Conservation (phyloP, 2,113 vertebrate genomes). For the Oreochromis aureus region DNA sequence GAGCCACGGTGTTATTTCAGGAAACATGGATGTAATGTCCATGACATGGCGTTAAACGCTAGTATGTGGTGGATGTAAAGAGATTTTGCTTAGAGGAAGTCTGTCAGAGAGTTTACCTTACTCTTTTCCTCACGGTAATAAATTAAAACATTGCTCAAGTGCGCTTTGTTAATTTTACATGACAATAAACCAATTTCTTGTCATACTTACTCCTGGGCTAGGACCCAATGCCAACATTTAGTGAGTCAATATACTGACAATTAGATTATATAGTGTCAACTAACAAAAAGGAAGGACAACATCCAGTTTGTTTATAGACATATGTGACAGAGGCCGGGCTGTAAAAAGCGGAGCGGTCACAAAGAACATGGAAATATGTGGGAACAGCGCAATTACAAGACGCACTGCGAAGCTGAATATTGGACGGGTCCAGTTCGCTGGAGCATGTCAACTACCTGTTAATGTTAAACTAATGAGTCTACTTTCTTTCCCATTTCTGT, state of each 20-base stretch:
- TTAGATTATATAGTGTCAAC: slow-evolving; percentile 43
- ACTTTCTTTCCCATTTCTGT: slow-evolving; percentile 64
- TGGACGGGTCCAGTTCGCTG: slow-evolving; percentile 63
- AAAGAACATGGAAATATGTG: slow-evolving; percentile 34
- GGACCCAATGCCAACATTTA: slow-evolving; percentile 29
- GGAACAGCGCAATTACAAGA: slow-evolving; percentile 54
- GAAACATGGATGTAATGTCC: slow-evolving; percentile 32
- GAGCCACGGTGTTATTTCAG: slow-evolving; percentile 53
- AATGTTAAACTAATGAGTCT: slow-evolving; percentile 76
- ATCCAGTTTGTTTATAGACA: slow-evolving; percentile 16
- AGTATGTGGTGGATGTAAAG: not conserved
- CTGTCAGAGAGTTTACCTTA: slow-evolving; percentile 29
- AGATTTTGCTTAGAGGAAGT: slow-evolving; percentile 1
- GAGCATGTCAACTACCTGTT: slow-evolving; percentile 76
- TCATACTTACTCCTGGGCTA: slow-evolving; percentile 1
- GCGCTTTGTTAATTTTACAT: not conserved
- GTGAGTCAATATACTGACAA: slow-evolving; percentile 30
- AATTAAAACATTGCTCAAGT: not conserved
- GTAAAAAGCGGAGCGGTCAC: slow-evolving; percentile 7
- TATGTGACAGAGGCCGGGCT: not conserved
- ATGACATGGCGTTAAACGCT: slow-evolving; percentile 23
- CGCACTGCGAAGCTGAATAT: slow-evolving; percentile 48
- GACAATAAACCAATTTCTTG: slow-evolving; percentile 31
- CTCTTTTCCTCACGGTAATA: slow-evolving; percentile 18
- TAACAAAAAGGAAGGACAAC: slow-evolving; percentile 17